Evolutionary conservation across 2,797 vertebrate species (phyloP), one percentile per base, ranked within the genome.

Genomic region (Botia almorhae): DNA sequence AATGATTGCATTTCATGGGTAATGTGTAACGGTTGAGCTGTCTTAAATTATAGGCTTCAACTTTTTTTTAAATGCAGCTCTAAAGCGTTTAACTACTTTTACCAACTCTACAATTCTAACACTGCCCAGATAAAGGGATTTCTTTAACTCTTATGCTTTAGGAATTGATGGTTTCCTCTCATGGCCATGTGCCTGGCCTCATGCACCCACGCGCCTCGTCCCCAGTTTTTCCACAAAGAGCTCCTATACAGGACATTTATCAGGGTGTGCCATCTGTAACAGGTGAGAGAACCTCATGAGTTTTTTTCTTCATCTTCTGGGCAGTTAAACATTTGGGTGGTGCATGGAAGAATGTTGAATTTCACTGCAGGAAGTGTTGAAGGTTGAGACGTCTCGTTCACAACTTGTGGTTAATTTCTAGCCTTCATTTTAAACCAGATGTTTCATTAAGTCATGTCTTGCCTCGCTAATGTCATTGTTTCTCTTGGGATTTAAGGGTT

Each of bases 131-230:
- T 43, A 43, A 43, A 43, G 7, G 7, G 7, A 39, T 8, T 39
- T 7, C 10, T 10, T 43, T 5, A 69, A 1, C 60, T 43, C 53
- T 21, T 86, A 2, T 85, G 6, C 82, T 87, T 1, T 76, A 99
- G 98, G 97, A 98, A 83, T 96, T 98, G 78, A 89, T 98, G 51
- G 95, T 96, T 63, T 93, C 94, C 3, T 92, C 96, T 85, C 96
- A 98, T 7, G 86, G 80, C 17, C 85, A 84, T 7, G 29, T 87
- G 10, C 91, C 95, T 77, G 91, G 94, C 48, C 84, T 96, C 10
- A 85, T 96, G 72, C 85, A 92, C 26, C 97, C 96, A 29, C 95
- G 96, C 76, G 93, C 96, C 0, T 97, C 97, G 14, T 96, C 97
- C 16, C 95, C 96, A 0, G 93, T 96, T 64, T 98, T 97, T 87